phyloP scores from a whole-genome alignment of 64 coral and sea anemone genomes.

The Pocillopora damicornis region DNA sequence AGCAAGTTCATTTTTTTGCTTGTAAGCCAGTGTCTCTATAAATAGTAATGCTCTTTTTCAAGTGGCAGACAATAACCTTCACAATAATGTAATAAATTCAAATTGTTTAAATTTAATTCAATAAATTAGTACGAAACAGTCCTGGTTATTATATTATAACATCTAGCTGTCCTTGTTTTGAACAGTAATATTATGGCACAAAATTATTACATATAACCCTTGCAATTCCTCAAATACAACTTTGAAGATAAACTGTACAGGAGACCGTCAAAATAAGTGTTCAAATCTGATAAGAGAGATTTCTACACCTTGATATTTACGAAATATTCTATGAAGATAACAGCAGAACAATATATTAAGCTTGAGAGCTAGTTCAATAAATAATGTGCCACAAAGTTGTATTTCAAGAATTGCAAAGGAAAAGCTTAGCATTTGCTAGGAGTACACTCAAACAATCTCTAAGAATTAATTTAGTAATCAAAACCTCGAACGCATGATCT shows the following conservation, averaged over 20 bases:
- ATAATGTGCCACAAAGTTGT: slow-evolving; percentile 4
- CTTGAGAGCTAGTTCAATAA: not conserved
- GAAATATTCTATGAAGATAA: too few relatives aligned
- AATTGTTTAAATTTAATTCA: slow-evolving; percentile 33
- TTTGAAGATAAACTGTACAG: not conserved
- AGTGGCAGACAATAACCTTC: not conserved
- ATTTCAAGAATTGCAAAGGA: slow-evolving; percentile 33
- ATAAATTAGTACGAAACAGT: slow-evolving; percentile 46
- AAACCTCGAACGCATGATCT: not conserved
- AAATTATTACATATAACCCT: not conserved
- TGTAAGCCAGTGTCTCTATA: too few relatives aligned
- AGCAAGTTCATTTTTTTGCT: too few relatives aligned
- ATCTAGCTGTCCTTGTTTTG: slow-evolving; percentile 24
- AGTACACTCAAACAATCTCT: slow-evolving; percentile 18
- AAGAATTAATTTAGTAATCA: slow-evolving; percentile 3
- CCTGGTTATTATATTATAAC: not conserved
- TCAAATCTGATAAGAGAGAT: not conserved
- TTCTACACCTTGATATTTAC: not conserved
- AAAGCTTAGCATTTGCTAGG: not conserved
- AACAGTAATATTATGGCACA: not conserved
- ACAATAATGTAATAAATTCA: slow-evolving; percentile 3
- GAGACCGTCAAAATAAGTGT: too few relatives aligned
- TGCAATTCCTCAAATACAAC: slow-evolving; percentile 28
- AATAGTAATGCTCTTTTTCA: too few relatives aligned
- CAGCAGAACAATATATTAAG: too few relatives aligned